phyloP scores from a whole-genome alignment of 2,797 vertebrate species.

The Buceros bicornis region DNA sequence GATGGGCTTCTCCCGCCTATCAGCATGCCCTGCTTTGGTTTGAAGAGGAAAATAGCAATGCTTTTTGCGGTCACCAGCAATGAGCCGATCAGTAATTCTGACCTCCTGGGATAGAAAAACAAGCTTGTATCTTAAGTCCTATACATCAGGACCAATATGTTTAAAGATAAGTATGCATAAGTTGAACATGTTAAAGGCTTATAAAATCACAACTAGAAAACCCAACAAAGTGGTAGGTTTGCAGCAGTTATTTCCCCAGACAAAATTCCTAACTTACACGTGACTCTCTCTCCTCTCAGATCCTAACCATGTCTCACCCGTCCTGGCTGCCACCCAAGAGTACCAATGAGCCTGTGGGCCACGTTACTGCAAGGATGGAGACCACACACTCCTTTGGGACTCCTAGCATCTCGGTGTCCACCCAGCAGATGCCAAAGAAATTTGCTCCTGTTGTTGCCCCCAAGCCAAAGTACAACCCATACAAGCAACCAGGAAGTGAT shows the following conservation, averaged over 20 bases:
- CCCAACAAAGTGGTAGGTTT: background rate
- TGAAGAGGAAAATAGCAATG: background rate
- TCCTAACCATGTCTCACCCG: constrained; percentile 81
- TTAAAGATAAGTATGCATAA: background rate
- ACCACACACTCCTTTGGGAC: constrained; percentile 92
- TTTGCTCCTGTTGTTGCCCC: constrained; percentile 96
- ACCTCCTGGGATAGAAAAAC: background rate
- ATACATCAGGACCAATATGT: background rate
- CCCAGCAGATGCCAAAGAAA: constrained; percentile 95
- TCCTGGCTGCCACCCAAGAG: constrained; percentile 91
- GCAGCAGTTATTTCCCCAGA: background rate
- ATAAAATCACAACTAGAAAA: too few relatives aligned
- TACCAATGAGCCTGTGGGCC: constrained; percentile 85
- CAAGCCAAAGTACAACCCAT: constrained; percentile 97
- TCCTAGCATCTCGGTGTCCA: constrained; percentile 94
- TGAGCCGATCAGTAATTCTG: background rate
- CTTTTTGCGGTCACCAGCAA: background rate
- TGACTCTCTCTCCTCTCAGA: constrained; percentile 47
- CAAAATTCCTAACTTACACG: accelerated
- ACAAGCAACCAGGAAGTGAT: constrained; percentile 85
- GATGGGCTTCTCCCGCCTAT: background rate
- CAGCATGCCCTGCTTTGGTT: background rate
- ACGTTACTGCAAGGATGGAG: constrained; percentile 94
- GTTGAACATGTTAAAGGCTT: background rate
- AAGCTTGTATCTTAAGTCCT: background rate